Percentiles rank a stretch among this genome's conserved stretches.
Conservation (phyloP, 1,140 invertebrate genomes). For the Caerostris extrusa region DNA sequence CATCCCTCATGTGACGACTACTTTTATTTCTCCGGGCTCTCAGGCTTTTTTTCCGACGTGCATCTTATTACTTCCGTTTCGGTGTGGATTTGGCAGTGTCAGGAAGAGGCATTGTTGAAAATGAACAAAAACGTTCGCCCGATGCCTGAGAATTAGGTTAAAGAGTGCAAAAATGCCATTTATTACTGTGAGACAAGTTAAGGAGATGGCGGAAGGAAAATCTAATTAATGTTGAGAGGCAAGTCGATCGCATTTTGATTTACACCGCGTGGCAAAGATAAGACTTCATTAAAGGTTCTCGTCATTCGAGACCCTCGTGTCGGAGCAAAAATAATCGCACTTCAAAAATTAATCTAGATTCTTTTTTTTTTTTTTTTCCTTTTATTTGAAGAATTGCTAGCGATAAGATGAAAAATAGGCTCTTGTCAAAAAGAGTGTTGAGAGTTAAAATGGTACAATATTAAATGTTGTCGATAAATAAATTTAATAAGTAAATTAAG, state of each 20-base stretch:
- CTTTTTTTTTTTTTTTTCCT: constrained; percentile 2
- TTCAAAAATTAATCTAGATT: constrained; percentile 31
- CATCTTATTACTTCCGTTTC: constrained; percentile 58
- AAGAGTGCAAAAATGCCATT: constrained; percentile 19
- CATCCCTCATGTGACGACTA: not conserved
- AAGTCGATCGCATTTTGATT: constrained; percentile 62
- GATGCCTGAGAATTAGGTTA: constrained; percentile 32
- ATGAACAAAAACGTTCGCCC: not conserved
- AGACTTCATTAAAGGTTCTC: constrained; percentile 56
- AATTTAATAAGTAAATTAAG: too few species aligned
- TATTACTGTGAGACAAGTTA: constrained; percentile 25
- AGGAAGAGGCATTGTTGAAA: constrained; percentile 14
- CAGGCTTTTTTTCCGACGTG: not conserved
- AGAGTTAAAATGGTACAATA: not conserved
- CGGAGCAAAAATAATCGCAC: constrained; percentile 15
- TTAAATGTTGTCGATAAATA: too few species aligned
- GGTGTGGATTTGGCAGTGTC: constrained; percentile 51
- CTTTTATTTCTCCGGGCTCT: not conserved
- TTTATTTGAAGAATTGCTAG: not conserved
- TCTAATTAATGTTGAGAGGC: constrained; percentile 61
- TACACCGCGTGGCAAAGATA: constrained; percentile 56
- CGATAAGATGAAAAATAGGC: not conserved
- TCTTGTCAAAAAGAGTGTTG: not conserved
- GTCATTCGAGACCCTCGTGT: constrained; percentile 24
- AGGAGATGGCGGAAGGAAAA: not conserved